Evolutionary conservation across 2,888 invertebrate genomes (phyloP), one percentile per base, ranked within the genome.

Genomic region (Brenthis ino): DNA sequence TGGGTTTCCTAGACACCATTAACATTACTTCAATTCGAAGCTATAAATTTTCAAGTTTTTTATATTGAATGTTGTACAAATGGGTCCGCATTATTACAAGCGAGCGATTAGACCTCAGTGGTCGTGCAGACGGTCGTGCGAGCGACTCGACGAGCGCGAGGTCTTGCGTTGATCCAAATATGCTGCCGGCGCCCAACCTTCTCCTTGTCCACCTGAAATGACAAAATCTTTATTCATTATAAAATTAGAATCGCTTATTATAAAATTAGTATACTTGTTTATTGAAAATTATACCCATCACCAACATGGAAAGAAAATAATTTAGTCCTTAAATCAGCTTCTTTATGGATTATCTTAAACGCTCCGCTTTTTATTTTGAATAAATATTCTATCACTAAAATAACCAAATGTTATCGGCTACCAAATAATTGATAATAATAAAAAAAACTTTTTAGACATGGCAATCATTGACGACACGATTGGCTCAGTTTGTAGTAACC

Each of bases 141-240:
- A 94, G 81, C 94, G 93, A 85, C 95, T 95, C 79, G 96, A 95
- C 78, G 96, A 96, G 82, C 96, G 95, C 76, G 96, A 96, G 14
- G 95, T 95, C 92, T 96, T 96, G 83, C 96, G 94, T 88, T 95
- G 96, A 92, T 97, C 97, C 88, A 98, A 94, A 92, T 98, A 98
- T 48, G 98, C 97, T 64, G 98, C 97, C 68, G 98, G 98, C 70
- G 97, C 98, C 98, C 98, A 99, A 77, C 98, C 98, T 89, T 97
- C 97, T 82, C 95, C 94, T 77, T 95, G 94, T 77, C 95, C 96
- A 91, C 88, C 89, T 93, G 85, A 61, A 58, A 63, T 54, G 24
- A 20, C 28, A 6, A 47, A 13, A 61, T 50, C 24, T 33, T 24
- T 48, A 8, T 13, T n/a, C 1, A 28, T 48, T 14, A 50, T 55